Base-by-base conservation (phyloP, 2,113 vertebrate species). In the Lipophrys pholis region DNA sequence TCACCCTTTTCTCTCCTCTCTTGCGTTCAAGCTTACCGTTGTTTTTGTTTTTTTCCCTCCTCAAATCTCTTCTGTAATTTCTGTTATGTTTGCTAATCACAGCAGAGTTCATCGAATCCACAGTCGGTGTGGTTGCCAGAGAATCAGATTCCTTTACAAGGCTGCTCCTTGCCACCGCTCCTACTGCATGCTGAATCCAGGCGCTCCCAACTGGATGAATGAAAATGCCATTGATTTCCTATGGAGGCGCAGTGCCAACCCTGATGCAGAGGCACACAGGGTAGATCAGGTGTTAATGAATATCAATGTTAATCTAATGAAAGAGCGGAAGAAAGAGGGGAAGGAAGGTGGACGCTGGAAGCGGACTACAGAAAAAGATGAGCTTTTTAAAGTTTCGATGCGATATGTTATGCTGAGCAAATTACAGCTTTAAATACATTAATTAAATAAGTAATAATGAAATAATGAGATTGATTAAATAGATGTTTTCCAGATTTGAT, bases 181-280 rank as follows among this genome's bases (percentile, higher is more conserved):
- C 41, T 39, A 36, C 74, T 62, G 73, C 65, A 61, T 21, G 16
- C 66, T 48, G 75, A 72, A 59, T 66, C 56, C 21, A 51, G 70
- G 57, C 45, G 68, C 69, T 65, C 66, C 74, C 51, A 66, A 69
- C 81, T 78, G 75, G 80, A 76, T 85, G 77, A 90, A 84, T 73
- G 77, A 84, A 91, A 90, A 85, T 62, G 59, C 36, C 81, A 93
- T 90, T 84, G 91, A 93, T 93, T 92, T 90, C 87, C 85, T 76
- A 81, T 89, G 73, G 73, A 75, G 83, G 78, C 77, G 69, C 45
- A 9, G 43, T 46, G 86, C 82, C 82, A 81, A 76, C 56, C 61
- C 69, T 9, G 39, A 69, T 74, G 68, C 72, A 49, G 16, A 68
- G 66, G 73, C 76, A 71, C 71, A 73, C 50, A 38, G 42, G 73